Conservation (phyloP, 2,797 vertebrate species). For the Pseudopleuronectes americanus region DNA sequence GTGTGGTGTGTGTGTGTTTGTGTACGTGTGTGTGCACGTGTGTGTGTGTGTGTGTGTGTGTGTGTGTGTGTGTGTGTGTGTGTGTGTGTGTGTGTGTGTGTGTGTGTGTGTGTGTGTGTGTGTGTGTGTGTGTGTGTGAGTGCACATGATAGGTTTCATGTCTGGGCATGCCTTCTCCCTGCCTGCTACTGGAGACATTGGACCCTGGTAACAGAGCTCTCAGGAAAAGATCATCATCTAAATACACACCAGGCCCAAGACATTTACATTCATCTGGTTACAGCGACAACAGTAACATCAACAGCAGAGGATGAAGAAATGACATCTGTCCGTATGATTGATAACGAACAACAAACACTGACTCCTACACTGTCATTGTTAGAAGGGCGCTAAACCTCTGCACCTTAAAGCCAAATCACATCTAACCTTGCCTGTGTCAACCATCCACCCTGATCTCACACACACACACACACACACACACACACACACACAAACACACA, state of each 20-base stretch:
- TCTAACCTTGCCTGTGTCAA: slow-evolving; percentile 47
- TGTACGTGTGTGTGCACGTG: slow-evolving; percentile 1
- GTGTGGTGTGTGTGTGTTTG: slow-evolving; percentile 30
- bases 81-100: slow-evolving; percentile 30
- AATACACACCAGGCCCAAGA: slow-evolving; percentile 72
- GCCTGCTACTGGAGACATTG: slow-evolving; percentile 74
- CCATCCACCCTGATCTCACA: slow-evolving; percentile 36
- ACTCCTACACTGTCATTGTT: not conserved
- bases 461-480: slow-evolving; percentile 30
- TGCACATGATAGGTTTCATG: slow-evolving; percentile 68
- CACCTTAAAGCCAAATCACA: slow-evolving; percentile 50
- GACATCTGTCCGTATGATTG: slow-evolving; percentile 31
- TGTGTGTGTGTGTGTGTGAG: slow-evolving; percentile 14
- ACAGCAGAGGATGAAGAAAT: slow-evolving; percentile 25
- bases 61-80: slow-evolving; percentile 15
- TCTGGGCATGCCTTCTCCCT: slow-evolving; percentile 76
- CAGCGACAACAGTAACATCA: slow-evolving; percentile 9
- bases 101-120: slow-evolving; percentile 29
- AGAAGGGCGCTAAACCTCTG: not conserved
- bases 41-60: slow-evolving; percentile 30
- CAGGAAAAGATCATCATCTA: slow-evolving; percentile 77
- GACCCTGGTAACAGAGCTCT: slow-evolving; percentile 79
- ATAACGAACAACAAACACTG: slow-evolving; percentile 1
- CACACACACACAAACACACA: slow-evolving; percentile 50
- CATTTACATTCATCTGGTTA: slow-evolving; percentile 56